Evolutionary conservation across 1,140 invertebrate species (phyloP).

Genomic region (Nasonia longicornis): DNA sequence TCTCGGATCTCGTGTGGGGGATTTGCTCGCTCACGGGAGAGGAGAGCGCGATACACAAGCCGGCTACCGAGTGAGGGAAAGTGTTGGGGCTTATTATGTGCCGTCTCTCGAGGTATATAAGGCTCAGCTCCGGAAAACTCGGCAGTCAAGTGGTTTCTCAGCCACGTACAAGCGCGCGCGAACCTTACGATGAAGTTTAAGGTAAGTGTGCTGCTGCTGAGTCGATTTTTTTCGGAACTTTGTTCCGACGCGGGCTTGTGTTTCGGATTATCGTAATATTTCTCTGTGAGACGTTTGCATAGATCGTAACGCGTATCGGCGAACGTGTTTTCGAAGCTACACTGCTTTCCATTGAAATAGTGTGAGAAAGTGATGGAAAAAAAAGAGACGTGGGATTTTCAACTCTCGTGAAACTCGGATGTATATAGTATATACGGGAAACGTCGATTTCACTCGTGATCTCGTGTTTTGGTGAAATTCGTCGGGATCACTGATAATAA

Average conservation of each 20-base stretch:
- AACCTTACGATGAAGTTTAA: slow-evolving; percentile 45
- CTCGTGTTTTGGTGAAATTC: slow-evolving; percentile 5
- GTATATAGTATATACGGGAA: neutral
- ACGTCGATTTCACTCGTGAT: slow-evolving; percentile 12
- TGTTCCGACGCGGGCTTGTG: neutral
- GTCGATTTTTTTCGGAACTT: neutral
- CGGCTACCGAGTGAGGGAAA: slow-evolving; percentile 43
- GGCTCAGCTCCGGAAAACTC: slow-evolving; percentile 44
- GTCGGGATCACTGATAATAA: no score
- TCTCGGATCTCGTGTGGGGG: slow-evolving; percentile 1
- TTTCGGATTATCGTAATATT: neutral
- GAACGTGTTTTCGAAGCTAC: no score
- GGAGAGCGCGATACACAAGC: slow-evolving; percentile 16
- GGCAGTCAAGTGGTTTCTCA: slow-evolving; percentile 44
- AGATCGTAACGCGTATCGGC: no score
- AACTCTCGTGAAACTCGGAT: neutral
- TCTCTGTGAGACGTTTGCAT: neutral
- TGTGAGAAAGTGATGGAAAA: slow-evolving; percentile 35
- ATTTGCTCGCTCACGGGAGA: neutral
- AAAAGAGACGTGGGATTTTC: neutral
- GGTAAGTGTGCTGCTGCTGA: slow-evolving; percentile 33
- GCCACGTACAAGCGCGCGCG: slow-evolving; percentile 45
- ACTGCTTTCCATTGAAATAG: slow-evolving; percentile 11
- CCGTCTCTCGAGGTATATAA: slow-evolving; percentile 46
- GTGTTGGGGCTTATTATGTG: slow-evolving; percentile 35